Conservation (phyloP, 2,888 invertebrate species). For the Xestoiulus laeticollis region DNA sequence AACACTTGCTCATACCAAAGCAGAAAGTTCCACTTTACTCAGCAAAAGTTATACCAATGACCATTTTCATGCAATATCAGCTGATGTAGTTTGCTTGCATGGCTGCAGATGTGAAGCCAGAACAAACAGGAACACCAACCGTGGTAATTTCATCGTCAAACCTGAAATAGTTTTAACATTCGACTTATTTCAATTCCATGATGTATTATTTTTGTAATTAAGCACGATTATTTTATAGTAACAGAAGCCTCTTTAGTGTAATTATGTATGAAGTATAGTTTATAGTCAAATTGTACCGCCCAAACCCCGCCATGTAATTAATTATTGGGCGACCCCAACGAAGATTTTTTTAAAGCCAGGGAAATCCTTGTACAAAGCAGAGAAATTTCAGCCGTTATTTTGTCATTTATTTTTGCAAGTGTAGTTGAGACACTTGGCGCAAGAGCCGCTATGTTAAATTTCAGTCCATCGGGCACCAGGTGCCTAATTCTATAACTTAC, state of each 20-base stretch:
- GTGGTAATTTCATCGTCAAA: background rate
- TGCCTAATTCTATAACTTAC: background rate
- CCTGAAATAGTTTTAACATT: constrained; percentile 21
- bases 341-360: background rate
- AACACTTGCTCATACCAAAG: constrained; percentile 41
- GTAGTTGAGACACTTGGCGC: background rate
- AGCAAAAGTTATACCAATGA: constrained; percentile 2
- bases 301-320: background rate
- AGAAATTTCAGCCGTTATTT: background rate
- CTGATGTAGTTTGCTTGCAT: constrained; percentile 11
- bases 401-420: background rate
- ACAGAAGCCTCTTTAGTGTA: background rate
- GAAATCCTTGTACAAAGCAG: constrained; percentile 28
- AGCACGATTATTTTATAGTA: constrained; percentile 24
- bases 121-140: background rate
- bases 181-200: constrained; percentile 27
- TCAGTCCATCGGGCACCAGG: background rate
- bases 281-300: background rate
- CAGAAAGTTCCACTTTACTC: background rate
- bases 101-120: background rate
- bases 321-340: background rate
- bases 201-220: constrained; percentile 39
- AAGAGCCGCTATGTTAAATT: background rate
- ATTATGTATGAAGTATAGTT: background rate
- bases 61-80: constrained; percentile 35